Base-by-base conservation (phyloP, 2,888 invertebrate species). In the Plagiodera versicolora region DNA sequence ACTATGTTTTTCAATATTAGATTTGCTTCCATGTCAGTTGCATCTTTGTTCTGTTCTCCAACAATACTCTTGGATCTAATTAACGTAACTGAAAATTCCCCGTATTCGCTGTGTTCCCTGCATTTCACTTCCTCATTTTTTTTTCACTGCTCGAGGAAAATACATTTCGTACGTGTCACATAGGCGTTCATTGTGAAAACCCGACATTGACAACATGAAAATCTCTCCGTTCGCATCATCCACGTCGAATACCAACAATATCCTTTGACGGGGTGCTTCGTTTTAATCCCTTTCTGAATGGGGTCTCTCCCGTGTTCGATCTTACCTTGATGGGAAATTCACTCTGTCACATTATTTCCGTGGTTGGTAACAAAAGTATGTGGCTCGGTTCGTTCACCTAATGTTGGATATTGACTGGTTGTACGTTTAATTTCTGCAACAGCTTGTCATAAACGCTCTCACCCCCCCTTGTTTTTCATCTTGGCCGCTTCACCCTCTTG, bases 391-490 rank as follows among this genome's bases (percentile, higher is more conserved):
- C 51, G 19, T 39, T n/a, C 51, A 53, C 45, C 44, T 39, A 44
- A 39, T 53, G 44, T 53, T 20, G 39, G 53, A 44, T 53, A 53
- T 53, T 53, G 53, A 53, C 53, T 53, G 53, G 53, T 53, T 53
- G 24, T 24, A 44, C 45, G 45, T 53, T 53, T 53, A 53, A 52
- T 52, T 53, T 53, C 53, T 53, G 53, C 53, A 53, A 44, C 53
- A 53, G 53, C 53, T 53, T 53, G 52, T 39, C 53, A 17, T 44
- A 16, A 44, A 53, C 45, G 45, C 53, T 53, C 45, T 24, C 53
- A 14, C 39, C 39, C 39, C 32, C 39, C 39, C 39, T 11, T 39
- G 39, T 39, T 39, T 39, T 39, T 39, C 39, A 39, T 39, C 39
- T 39, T 39, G 39, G 39, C 14, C 1, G n/a, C 39, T n/a, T 39